phyloP scores from a whole-genome alignment of 2,888 invertebrate genomes.

The Arrhopalites spinosus region DNA sequence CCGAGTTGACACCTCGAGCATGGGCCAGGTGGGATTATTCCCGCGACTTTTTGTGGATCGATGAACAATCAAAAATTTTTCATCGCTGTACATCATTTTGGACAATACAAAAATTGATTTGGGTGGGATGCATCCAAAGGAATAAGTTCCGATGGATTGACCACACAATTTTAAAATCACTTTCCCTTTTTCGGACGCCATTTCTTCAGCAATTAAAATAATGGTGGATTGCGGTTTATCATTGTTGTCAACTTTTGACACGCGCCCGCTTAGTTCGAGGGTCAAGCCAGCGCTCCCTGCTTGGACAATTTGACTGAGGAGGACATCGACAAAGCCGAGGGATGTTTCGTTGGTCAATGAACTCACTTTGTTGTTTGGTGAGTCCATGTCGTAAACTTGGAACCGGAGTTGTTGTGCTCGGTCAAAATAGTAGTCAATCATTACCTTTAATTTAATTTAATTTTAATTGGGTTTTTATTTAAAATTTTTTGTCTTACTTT shows the following conservation, averaged over 20 bases:
- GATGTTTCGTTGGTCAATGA: no score
- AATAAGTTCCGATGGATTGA: conserved; percentile 36
- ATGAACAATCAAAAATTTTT: conserved; percentile 62
- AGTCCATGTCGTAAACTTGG: no score
- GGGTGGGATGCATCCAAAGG: conserved; percentile 47
- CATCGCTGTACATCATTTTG: conserved; percentile 59
- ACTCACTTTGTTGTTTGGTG: no score
- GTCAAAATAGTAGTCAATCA: no score
- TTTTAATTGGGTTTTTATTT: not conserved
- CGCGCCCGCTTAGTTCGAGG: not conserved
- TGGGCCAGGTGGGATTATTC: conserved; percentile 60
- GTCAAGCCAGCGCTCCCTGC: not conserved
- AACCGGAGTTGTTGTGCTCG: no score
- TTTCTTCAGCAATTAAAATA: conserved; percentile 24
- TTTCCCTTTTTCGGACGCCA: conserved; percentile 2
- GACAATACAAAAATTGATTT: conserved; percentile 56
- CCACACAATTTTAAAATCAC: no score
- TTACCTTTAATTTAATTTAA: no score
- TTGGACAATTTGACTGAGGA: not conserved
- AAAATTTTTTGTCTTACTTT: conserved; percentile 58
- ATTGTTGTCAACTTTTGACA: not conserved
- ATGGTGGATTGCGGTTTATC: not conserved
- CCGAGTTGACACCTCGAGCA: not conserved
- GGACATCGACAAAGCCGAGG: not conserved
- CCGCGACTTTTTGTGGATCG: conserved; percentile 64